These are phyloP conservation scores for Meiosimyza decipiens DNA, from an alignment of 2,888 invertebrate species.

Conservation along the genomic window DNA sequence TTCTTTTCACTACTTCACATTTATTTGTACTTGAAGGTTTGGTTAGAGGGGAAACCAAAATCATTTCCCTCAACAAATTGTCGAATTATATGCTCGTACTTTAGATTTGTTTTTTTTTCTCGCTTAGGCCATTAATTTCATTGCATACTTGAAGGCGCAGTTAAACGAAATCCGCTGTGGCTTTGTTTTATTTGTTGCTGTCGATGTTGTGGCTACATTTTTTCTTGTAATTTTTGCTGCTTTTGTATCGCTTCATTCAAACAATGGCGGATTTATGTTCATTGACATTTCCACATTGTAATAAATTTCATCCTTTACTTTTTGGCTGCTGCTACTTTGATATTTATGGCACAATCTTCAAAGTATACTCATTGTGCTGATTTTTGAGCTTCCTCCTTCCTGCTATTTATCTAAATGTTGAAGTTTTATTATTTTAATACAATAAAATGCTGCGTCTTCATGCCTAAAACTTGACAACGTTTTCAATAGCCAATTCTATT, in stretches of 20 bases:
- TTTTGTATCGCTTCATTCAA: constrained; percentile 22
- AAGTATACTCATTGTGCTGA: too few relatives aligned
- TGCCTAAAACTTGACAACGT: constrained; percentile 3
- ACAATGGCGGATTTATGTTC: constrained; percentile 41
- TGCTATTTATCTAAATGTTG: constrained; percentile 5
- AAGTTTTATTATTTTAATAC: constrained; percentile 41
- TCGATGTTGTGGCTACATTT: not conserved
- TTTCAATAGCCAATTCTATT: not conserved
- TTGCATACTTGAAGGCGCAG: constrained; percentile 40
- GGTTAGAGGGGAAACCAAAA: not conserved
- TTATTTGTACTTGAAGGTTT: constrained; percentile 26
- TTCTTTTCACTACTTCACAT: too few relatives aligned
- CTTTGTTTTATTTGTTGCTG: constrained; percentile 27
- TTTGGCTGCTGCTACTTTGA: too few relatives aligned
- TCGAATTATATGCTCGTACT: constrained; percentile 16
- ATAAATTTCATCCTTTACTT: constrained; percentile 35
- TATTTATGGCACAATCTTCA: too few relatives aligned
- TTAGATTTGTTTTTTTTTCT: constrained; percentile 9
- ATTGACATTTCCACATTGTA: constrained; percentile 41
- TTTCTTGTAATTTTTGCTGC: not conserved
- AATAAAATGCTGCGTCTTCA: constrained; percentile 22
- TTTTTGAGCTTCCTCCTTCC: not conserved
- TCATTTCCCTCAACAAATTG: constrained; percentile 28
- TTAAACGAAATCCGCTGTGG: constrained; percentile 17
- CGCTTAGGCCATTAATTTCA: constrained; percentile 38